Base-by-base conservation (phyloP, 2,888 invertebrate genomes). In the Sphaerophoria rueppellii region DNA sequence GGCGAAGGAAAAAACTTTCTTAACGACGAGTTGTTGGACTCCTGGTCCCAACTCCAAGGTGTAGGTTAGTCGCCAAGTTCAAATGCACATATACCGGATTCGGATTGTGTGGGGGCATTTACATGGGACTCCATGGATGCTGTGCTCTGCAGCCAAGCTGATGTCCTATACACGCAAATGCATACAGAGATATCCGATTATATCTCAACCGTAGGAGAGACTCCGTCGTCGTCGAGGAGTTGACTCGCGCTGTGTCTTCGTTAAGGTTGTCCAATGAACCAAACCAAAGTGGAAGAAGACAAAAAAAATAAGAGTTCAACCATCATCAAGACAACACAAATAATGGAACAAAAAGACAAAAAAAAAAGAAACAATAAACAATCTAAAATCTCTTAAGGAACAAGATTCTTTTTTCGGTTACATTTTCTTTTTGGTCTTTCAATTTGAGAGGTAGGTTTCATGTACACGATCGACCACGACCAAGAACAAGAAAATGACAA, bases 11-110 rank as follows among this genome's bases (percentile, higher is more conserved):
- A 52, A 67, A 67, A 24, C 35, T 65, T 72, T 34, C 73, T 81
- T 73, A 81, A 77, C 85, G 85, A 85, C 81, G 81, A 81, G 77
- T 80, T 85, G 73, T 85, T 81, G 80, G 63, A 60, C 73, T 81
- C 61, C 73, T 73, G 69, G 24, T 85, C 57, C 76, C 76, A 77
- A 77, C 85, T 76, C 73, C 81, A 85, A 85, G 81, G 85, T 85
- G 85, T 85, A 85, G 85, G 85, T 85, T 85, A 85, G 80, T 81
- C 80, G 69, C 85, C 80, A 81, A 81, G 85, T 85, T 81, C 81
- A 85, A 85, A 76, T 83, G 80, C 83, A 83, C 71, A 73, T 80
- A 80, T 81, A 85, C 72, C 70, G 76, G 81, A 77, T 81, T 85
- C 70, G 76, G 81, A 77, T 81, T 85, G 76, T 85, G 85, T 77